Evolutionary conservation across 2,888 invertebrate species (phyloP), one percentile per base, ranked within the genome.

Genomic region (Ophion slaviceki): DNA sequence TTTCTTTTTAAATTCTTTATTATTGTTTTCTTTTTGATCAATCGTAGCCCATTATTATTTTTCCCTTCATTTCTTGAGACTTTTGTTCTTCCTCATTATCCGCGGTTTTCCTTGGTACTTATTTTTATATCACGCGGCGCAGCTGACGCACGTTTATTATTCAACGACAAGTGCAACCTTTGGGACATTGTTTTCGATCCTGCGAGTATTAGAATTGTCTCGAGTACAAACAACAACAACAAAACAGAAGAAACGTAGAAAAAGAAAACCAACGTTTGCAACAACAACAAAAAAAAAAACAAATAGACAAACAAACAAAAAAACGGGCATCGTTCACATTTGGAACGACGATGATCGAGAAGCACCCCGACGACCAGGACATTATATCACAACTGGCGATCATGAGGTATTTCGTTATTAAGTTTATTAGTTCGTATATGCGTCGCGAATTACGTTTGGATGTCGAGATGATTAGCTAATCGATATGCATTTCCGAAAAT

Each of bases 51-150:
- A 62, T 76, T n/a, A 32, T 24, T 59, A 10, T 66, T 53, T 66
- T 14, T 67, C 6, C 28, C 32, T 66, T 77, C n/a, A n/a, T 40
- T 72, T 66, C 36, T 72, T 28, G 53, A 62, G 70, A 64, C n/a
- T 32, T 24, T 66, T 47, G 11, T 64, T 62, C 62, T 71, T n/a
- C 47, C 24, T 62, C 70, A 78, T 77, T 78, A 74, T 74, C 77
- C 82, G 82, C 76, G 83, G 83, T 80, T 83, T 78, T 64, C 57
- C 72, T 83, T 61, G 68, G 86, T 86, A 86, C 83, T 86, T 86
- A 86, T 83, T 75, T 32, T 74, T 68, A 36, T 17, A 47, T n/a
- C 36, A 6, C 45, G 62, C 36, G 61, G 75, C 76, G 79, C 82
- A 83, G 77, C 82, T 57, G 32, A 74, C 36, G 40, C 28, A 67